phyloP scores from a whole-genome alignment of 92 coral and sea anemone genomes.

The Blastomussa wellsi region DNA sequence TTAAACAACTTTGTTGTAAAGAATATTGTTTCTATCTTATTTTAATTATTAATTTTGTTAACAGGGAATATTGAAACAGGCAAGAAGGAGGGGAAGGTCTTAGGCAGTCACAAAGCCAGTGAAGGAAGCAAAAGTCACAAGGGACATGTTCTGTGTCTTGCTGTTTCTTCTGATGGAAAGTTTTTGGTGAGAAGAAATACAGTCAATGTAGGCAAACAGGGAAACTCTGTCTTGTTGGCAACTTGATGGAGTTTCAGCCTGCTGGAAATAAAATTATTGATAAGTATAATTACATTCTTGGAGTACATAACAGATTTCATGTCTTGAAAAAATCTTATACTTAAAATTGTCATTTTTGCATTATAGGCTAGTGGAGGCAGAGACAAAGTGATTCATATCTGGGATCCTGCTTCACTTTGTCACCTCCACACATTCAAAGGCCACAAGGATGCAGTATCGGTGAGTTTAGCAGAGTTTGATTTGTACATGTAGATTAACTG shows the following conservation, averaged over 20 bases:
- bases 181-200: constrained; percentile 71
- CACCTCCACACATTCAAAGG: constrained; percentile 91
- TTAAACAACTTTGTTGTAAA: too few species aligned
- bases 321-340: too few species aligned
- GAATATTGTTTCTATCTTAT: neutral
- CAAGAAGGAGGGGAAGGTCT: constrained; percentile 68
- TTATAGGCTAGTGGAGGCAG: constrained; percentile 93
- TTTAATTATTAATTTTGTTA: neutral
- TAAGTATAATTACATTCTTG: too few species aligned
- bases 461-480: constrained; percentile 52
- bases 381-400: constrained; percentile 84
- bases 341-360: neutral
- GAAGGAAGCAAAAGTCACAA: constrained; percentile 65
- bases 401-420: constrained; percentile 76
- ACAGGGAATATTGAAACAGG: constrained; percentile 87
- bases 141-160: constrained; percentile 79
- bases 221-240: neutral
- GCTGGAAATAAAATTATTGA: neutral
- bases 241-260: neutral
- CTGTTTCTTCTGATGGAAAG: constrained; percentile 82
- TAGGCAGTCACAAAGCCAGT: constrained; percentile 58
- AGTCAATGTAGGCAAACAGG: neutral
- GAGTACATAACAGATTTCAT: too few species aligned
- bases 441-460: constrained; percentile 87
- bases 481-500: neutral